Evolutionary conservation across 1,140 invertebrate species (phyloP), one percentile per base, ranked within the genome.

Genomic region (Drosophila rhopaloa): DNA sequence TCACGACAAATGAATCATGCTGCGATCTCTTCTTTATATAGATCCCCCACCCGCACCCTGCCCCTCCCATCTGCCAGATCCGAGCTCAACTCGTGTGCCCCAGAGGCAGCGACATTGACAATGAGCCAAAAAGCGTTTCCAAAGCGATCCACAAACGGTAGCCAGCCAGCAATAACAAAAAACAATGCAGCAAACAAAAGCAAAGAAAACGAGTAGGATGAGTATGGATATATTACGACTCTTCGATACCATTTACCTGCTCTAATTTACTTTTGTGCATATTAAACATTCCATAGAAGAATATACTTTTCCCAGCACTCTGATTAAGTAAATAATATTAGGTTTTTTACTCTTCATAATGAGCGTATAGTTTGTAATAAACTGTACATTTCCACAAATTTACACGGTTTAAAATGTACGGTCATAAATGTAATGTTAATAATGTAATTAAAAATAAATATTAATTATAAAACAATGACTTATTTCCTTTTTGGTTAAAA

Each of bases 1-100:
- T 68, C 84, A 89, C 84, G 84, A 89, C 74, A 89, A 89, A 89
- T 90, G 84, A 89, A 84, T 89, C 84, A 90, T 73, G 80, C 65
- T 62, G 80, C 51, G 63, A 71, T 71, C 67, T 71, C 67, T 70
- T 71, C 67, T 71, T 70, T 67, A 68, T 68, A 68, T 53, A 35
- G 35, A 67, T 40, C 44, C 50, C 51, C 44, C 16, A 10, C 29
- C 35, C 13, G 37, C 14, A 11, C 37, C 41, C 66, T 54, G 24
- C 24, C 41, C 48, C 37, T 7, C 35, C 63, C 9, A 44, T 38
- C 43, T 6, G 19, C 16, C 41, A 10, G 62, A 47, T 50, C 38
- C 43, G 44, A 48, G 58, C 58, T 44, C 32, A 29, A 19, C 62
- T 74, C 76, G 61, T 83, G 80, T 60, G 72, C 81, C 50, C 61